These are phyloP conservation scores for Bombus fervidus DNA, from an alignment of 1,140 invertebrate species.

Conservation along the genomic window DNA sequence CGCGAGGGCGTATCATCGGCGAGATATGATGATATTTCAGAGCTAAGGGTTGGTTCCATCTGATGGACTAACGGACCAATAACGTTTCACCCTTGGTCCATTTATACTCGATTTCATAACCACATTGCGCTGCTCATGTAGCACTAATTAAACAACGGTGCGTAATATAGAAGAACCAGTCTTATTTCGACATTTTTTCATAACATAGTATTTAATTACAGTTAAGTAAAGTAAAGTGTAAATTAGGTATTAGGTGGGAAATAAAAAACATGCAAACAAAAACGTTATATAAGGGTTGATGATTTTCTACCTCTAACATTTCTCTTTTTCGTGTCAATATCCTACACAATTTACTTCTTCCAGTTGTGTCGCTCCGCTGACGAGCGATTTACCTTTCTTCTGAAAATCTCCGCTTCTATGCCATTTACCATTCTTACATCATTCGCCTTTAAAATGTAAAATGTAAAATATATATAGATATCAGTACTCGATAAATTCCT, in stretches of 20 bases:
- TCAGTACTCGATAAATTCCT: no score
- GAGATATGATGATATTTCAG: slow-evolving; percentile 80
- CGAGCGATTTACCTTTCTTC: no score
- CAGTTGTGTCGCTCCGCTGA: no score
- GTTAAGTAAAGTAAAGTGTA: no score
- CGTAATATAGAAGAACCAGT: neutral
- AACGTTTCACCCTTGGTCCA: slow-evolving; percentile 54
- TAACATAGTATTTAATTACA: neutral
- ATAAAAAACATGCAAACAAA: no score
- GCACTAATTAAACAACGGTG: no score
- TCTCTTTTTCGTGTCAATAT: neutral
- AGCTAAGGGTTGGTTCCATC: slow-evolving; percentile 68
- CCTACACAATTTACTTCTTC: neutral
- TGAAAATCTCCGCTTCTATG: no score
- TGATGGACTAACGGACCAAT: slow-evolving; percentile 73
- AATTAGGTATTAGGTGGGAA: no score
- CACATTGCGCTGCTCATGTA: slow-evolving; percentile 17
- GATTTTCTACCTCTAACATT: neutral
- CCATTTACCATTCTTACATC: neutral
- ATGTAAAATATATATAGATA: neutral
- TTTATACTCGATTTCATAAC: slow-evolving; percentile 72
- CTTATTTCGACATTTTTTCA: neutral
- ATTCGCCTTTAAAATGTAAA: neutral
- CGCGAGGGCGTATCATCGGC: slow-evolving; percentile 76
- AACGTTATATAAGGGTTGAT: neutral